Conservation (phyloP, 2,888 invertebrate genomes). For the Nipponacmea schrenckii region DNA sequence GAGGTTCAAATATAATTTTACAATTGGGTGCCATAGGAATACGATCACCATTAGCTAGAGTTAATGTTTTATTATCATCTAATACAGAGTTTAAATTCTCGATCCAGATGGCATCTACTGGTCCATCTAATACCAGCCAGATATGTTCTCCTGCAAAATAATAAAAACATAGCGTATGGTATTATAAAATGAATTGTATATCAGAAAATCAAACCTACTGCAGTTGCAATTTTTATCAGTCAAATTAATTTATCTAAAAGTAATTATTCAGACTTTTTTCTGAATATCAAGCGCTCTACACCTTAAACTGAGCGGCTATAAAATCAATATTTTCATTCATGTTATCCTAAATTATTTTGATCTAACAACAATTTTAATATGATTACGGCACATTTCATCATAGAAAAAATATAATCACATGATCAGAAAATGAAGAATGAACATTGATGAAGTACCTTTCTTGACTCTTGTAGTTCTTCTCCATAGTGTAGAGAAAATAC, state of each 20-base stretch:
- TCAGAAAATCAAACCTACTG: not conserved
- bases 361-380: no score
- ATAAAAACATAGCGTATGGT: not conserved
- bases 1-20: conserved; percentile 96
- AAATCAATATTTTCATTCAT: no score
- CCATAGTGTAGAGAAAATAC: conserved; percentile 97
- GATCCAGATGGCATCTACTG: conserved; percentile 69
- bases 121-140: conserved; percentile 81
- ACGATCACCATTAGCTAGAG: conserved; percentile 92
- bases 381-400: no score
- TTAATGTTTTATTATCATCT: conserved; percentile 71
- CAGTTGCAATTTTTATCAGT: no score
- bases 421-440: no score
- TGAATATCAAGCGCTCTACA: no score
- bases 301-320: no score
- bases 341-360: no score
- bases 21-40: conserved; percentile 93
- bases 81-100: conserved; percentile 69
- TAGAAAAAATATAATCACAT: no score
- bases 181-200: no score
- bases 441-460: conserved; percentile 68
- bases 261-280: no score
- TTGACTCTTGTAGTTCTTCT: conserved; percentile 90
- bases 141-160: conserved; percentile 79
- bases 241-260: no score